These are phyloP conservation scores for Herpetotheres cachinnans DNA, from an alignment of 2,113 vertebrate genomes.

Conservation along the genomic window DNA sequence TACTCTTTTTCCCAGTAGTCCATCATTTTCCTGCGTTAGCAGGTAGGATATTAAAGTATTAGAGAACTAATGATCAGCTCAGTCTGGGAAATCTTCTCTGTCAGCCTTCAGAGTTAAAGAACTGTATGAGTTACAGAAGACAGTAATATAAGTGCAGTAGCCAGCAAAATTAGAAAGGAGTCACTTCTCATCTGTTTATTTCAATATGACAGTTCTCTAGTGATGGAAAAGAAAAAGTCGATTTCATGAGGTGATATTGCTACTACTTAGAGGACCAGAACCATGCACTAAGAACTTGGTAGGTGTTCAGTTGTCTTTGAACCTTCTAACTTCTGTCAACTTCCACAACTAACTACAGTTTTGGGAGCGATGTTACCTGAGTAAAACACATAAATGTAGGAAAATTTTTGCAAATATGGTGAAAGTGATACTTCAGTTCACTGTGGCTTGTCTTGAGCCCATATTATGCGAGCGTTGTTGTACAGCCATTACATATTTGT, in stretches of 20 bases:
- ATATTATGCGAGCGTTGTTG: background rate
- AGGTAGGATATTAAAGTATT: background rate
- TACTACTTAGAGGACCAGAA: background rate
- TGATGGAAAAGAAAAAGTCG: background rate
- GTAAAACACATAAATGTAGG: background rate
- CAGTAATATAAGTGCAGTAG: background rate
- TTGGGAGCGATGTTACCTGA: background rate
- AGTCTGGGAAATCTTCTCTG: background rate
- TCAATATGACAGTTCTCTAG: background rate
- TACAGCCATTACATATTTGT: background rate
- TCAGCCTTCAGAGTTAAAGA: background rate
- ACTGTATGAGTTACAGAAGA: background rate
- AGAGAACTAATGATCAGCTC: background rate
- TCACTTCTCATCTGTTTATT: background rate
- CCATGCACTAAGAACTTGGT: background rate
- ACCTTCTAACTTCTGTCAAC: background rate
- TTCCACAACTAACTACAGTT: background rate
- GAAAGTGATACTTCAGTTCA: background rate
- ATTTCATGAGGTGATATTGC: background rate
- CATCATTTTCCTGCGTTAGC: background rate
- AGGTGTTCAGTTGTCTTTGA: background rate
- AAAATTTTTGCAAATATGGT: background rate
- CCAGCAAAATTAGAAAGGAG: background rate
- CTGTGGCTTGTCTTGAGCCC: background rate
- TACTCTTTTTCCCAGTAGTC: background rate